Conservation (phyloP, 2,797 vertebrate species). For the Mastacembelus armatus region DNA sequence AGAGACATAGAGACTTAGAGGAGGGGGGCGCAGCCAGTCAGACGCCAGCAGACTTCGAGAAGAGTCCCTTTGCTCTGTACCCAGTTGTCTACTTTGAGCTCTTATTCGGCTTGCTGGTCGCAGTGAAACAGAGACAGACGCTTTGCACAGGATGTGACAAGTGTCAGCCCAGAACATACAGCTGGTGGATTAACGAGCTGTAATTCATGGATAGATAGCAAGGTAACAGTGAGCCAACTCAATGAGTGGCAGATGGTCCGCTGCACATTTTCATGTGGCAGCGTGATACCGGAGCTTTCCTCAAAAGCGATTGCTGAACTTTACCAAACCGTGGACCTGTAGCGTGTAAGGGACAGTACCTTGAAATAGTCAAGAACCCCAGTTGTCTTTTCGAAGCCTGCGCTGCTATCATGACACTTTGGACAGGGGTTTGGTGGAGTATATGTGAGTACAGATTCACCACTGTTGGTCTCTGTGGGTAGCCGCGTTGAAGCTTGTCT, state of each 20-base stretch:
- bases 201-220: background rate
- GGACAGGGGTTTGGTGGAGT: background rate
- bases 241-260: background rate
- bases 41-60: constrained; percentile 57
- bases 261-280: background rate
- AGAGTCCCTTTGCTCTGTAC: background rate
- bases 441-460: too few relatives aligned
- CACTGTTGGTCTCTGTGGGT: too few relatives aligned
- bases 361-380: too few relatives aligned
- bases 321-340: background rate
- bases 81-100: background rate
- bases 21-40: constrained; percentile 46
- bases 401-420: background rate
- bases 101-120: too few relatives aligned
- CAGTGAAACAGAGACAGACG: too few relatives aligned
- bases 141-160: too few relatives aligned
- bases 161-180: background rate
- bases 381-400: too few relatives aligned
- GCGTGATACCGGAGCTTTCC: background rate
- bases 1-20: too few relatives aligned
- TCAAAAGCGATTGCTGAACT: background rate
- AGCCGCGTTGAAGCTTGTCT: background rate
- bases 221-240: background rate
- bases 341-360: background rate
- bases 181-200: background rate